These are phyloP conservation scores for Thera obeliscata DNA, from an alignment of 2,888 invertebrate genomes.

Conservation along the genomic window DNA sequence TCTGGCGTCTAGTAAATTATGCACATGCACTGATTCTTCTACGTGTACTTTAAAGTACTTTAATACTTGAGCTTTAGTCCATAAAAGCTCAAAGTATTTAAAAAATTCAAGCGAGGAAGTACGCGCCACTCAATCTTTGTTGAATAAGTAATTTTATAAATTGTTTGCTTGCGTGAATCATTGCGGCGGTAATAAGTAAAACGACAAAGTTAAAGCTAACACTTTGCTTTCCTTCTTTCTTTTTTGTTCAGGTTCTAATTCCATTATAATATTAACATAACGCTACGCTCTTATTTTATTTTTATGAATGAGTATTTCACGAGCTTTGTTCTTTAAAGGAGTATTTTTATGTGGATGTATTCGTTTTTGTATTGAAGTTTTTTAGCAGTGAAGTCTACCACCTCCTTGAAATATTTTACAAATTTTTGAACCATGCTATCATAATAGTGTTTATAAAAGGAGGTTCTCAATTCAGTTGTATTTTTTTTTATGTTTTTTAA, in stretches of 20 bases:
- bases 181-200: constrained; percentile 33
- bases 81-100: constrained; percentile 37
- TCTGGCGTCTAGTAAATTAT: too few species aligned
- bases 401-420: too few species aligned
- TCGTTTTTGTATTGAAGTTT: too few species aligned
- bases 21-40: too few species aligned
- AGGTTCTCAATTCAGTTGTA: too few species aligned
- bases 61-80: not conserved
- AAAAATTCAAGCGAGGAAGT: constrained; percentile 54
- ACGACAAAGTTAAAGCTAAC: constrained; percentile 23
- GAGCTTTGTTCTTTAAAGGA: not conserved
- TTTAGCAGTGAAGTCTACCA: too few species aligned
- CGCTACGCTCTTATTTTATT: not conserved
- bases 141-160: constrained; percentile 44
- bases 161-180: constrained; percentile 41
- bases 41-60: too few species aligned
- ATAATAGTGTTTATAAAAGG: too few species aligned
- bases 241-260: constrained; percentile 18
- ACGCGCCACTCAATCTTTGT: constrained; percentile 43
- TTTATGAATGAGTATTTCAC: not conserved
- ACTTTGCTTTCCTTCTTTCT: constrained; percentile 21
- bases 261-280: constrained; percentile 8
- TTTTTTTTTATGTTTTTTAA: too few species aligned
- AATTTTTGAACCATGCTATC: too few species aligned
- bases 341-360: too few species aligned